These are phyloP conservation scores for Saturnia japonica DNA, from an alignment of 2,888 invertebrate genomes.

Conservation along the genomic window DNA sequence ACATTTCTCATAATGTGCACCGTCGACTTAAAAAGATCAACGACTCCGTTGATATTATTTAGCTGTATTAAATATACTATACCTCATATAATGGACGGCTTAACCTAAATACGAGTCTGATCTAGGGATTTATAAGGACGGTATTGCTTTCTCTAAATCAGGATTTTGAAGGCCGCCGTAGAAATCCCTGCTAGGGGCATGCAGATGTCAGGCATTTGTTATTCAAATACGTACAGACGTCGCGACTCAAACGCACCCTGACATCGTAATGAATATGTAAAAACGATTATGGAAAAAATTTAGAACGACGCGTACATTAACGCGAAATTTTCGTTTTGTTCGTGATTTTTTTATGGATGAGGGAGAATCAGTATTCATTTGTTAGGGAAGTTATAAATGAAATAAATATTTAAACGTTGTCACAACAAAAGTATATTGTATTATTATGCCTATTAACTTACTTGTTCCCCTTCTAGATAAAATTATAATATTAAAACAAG, in stretches of 20 bases:
- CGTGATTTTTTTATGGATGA: slow-evolving; percentile 15
- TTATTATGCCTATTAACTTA: background rate
- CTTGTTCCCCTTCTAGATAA: background rate
- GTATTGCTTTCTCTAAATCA: slow-evolving; percentile 54
- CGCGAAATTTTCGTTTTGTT: slow-evolving; percentile 16
- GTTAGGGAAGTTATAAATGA: background rate
- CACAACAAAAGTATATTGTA: background rate
- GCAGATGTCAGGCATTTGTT: slow-evolving; percentile 78
- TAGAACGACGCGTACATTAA: slow-evolving; percentile 25
- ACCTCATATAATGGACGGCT: background rate
- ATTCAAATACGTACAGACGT: slow-evolving; percentile 75
- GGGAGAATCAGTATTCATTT: background rate
- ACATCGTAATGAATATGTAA: slow-evolving; percentile 78
- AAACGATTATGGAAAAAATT: slow-evolving; percentile 76
- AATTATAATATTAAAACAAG: no score
- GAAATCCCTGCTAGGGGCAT: slow-evolving; percentile 64
- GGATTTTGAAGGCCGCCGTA: slow-evolving; percentile 51
- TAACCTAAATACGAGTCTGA: slow-evolving; percentile 4
- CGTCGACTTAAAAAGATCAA: background rate
- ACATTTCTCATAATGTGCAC: background rate
- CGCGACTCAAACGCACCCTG: slow-evolving; percentile 74
- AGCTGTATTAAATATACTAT: background rate
- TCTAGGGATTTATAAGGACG: slow-evolving; percentile 39
- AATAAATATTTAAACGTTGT: background rate
- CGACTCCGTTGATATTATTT: background rate